These are phyloP conservation scores for Dendrophyllia cribrosa DNA, from an alignment of 64 coral and sea anemone species.

Conservation along the genomic window DNA sequence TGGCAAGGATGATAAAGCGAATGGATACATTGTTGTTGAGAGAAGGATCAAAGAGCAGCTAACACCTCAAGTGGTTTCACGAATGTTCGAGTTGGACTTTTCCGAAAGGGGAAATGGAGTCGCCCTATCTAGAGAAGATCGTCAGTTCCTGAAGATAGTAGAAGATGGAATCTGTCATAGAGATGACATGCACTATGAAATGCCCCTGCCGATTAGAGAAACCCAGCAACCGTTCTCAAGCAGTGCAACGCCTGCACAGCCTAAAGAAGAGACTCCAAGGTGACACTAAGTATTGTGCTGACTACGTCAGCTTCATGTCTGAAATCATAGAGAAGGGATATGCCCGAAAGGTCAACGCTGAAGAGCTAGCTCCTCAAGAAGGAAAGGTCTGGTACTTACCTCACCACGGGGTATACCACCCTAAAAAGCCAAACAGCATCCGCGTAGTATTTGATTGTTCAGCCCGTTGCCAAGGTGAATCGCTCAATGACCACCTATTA, in stretches of 20 bases:
- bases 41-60: conserved; percentile 22
- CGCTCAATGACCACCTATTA: conserved; percentile 38
- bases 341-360: conserved; percentile 35
- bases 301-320: conserved; percentile 38
- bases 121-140: conserved; percentile 8
- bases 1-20: conserved; percentile 17
- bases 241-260: conserved; percentile 16
- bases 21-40: conserved; percentile 12
- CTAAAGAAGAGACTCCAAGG: conserved; percentile 52
- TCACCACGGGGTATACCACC: conserved; percentile 48
- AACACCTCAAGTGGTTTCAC: conserved; percentile 3
- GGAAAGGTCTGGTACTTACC: conserved; percentile 47
- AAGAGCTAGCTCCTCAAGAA: conserved; percentile 17
- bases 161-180: conserved; percentile 11
- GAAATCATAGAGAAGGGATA: conserved; percentile 42
- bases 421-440: conserved; percentile 27
- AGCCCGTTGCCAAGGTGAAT: conserved; percentile 20
- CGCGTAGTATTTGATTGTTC: conserved; percentile 48
- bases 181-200: conserved; percentile 52
- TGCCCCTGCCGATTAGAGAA: conserved; percentile 47
- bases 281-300: conserved; percentile 36
- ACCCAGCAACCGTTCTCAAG: conserved; percentile 50
- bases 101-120: conserved; percentile 24
- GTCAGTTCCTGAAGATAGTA: conserved; percentile 4
- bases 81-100: conserved; percentile 59